Base-by-base conservation (phyloP, 2,113 vertebrate genomes). In the Sigmodon hispidus region DNA sequence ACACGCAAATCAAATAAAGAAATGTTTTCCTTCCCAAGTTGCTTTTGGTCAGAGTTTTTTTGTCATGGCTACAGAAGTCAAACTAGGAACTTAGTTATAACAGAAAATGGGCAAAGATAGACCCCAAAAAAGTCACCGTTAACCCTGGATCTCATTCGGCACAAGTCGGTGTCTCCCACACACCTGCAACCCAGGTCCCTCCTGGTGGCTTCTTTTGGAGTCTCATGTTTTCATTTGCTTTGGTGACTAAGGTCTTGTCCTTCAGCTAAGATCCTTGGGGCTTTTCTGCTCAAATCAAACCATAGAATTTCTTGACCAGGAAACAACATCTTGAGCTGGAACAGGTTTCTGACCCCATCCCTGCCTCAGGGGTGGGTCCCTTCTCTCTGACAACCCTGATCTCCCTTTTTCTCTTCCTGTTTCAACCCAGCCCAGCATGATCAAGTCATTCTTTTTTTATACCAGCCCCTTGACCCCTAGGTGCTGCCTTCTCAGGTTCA, bases 341-440 rank as follows among this genome's bases (percentile, higher is more conserved):
- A 92, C 70, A 81, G 34, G 87, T 95, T 91, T 96, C 91, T 94
- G 77, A 48, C 50, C 67, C 87, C 29, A 29, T 93, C 26, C 69
- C 50, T 87, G 81, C 86, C 67, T 81, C 59, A 52, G 93, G 81
- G 95, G 93, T 63, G 94, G 77, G 40, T 95, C 90, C 57, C 79
- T 93, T 70, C 17, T 50, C 73, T 89, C 88, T 92, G 90, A 88
- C 90, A 92, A n/a, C 24, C 59, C 87, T 75, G 85, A 95, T 89
- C 59, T 55, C 29, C 52, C 31, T 29, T 55, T 9, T 52, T 65
- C 59, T 90, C 36, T 95, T 97, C 96, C 95, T 94, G 72, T 50
- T 93, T 59, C 73, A 81, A 13, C 70, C 83, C 95, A 79, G 73
- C 83, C 83, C 89, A 69, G 63, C 52, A 92, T 73, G 90, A 73